Conservation (phyloP, 1,140 invertebrate genomes). For the Drosophila sulfurigaster region DNA sequence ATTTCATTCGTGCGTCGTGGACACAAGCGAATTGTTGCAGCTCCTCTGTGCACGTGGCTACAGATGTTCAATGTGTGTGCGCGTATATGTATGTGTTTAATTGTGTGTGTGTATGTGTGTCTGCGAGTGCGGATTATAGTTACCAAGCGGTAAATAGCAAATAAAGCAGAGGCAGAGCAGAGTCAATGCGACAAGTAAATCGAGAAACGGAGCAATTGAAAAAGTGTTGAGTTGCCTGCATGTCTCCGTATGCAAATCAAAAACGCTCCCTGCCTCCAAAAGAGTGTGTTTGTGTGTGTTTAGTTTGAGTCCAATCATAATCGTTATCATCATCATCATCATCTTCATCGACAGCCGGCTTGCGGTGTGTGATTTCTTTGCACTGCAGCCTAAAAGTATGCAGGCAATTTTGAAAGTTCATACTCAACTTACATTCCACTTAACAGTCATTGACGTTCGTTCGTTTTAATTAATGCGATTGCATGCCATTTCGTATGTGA, state of each 20-base stretch:
- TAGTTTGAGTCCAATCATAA: not conserved
- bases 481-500: constrained; percentile 39
- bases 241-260: constrained; percentile 41
- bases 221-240: constrained; percentile 33
- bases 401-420: not conserved
- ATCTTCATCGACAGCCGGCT: constrained; percentile 11
- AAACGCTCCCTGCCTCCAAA: constrained; percentile 18
- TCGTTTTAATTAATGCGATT: constrained; percentile 46
- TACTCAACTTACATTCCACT: constrained; percentile 44
- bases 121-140: constrained; percentile 2
- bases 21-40: constrained; percentile 53
- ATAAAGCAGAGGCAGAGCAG: constrained; percentile 9
- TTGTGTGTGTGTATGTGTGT: constrained; percentile 15
- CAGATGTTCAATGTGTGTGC: constrained; percentile 6
- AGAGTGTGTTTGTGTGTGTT: constrained; percentile 28
- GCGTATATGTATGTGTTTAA: constrained; percentile 10
- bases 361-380: not conserved
- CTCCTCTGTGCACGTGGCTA: constrained; percentile 56
- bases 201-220: constrained; percentile 48
- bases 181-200: constrained; percentile 32
- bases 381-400: constrained; percentile 36
- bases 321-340: constrained; percentile 25
- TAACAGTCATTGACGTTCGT: constrained; percentile 74
- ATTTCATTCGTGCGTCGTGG: constrained; percentile 81
- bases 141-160: constrained; percentile 12